Evolutionary conservation across 2,113 vertebrate genomes (phyloP), one percentile per base, ranked within the genome.

Genomic region (Stigmatopora argus): DNA sequence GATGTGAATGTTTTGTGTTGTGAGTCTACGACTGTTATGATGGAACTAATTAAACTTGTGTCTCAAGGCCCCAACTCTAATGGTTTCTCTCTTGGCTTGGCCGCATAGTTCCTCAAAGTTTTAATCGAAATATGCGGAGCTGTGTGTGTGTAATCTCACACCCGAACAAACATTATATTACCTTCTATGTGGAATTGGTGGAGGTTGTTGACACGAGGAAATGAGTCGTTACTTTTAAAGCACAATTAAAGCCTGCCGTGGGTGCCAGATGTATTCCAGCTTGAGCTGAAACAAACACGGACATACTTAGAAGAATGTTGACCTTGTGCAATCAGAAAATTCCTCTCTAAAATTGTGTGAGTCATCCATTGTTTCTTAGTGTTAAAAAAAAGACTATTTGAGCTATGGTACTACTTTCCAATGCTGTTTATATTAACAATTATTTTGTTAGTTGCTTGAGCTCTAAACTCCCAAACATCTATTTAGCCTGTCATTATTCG

Each of bases 261-360:
- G 69, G 66, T 74, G 79, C 63, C 73, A 67, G 72, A 72, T 66
- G 73, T 78, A 49, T 84, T 68, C 81, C 73, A 72, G 70, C 64
- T 45, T 73, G 79, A 61, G 65, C 71, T 62, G 64, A 79, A 73
- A 82, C 48, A 69, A 71, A 74, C 66, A 73, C 73, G 77, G 78
- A 82, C 65, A 69, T 63, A 66, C 52, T 62, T 45, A 46, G 52
- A 44, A 67, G 57, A 71, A 69, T 67, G 64, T 63, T 48, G 38
- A 57, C 65, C 58, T 56, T 55, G 41, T 41, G 58, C 38, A 63
- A 14, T 5, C 14, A 71, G 41, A 57, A 59, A 71, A 56, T 15
- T 65, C 62, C 18, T 19, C 55, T 26, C 47, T 34, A 21, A 61
- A 44, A 61, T 44, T n/a, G 13, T 23, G 19, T 45, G 59, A 45